A percentile compares a stretch with the other conserved stretches of the same genome.
Evolutionary conservation across 2,888 invertebrate species (phyloP).

Genomic region (Marasmarcha lunaedactyla): DNA sequence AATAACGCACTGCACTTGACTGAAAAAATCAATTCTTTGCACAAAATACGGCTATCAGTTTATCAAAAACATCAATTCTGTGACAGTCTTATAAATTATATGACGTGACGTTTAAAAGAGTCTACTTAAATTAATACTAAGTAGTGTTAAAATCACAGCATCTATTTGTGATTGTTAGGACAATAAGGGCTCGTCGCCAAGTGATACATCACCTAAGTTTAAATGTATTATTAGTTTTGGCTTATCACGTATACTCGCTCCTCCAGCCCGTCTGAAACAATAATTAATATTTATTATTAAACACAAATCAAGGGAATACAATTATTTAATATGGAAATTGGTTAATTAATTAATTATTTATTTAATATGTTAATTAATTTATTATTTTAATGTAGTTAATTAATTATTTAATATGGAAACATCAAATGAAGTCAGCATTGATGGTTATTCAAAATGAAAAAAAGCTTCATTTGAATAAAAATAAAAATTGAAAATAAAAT

Average conservation of each 20-base stretch:
- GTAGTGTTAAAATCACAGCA: constrained; percentile 40
- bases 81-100: constrained; percentile 56
- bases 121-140: constrained; percentile 14
- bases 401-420: too few species aligned
- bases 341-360: too few species aligned
- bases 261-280: constrained; percentile 88
- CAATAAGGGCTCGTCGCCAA: constrained; percentile 16
- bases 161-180: constrained; percentile 29
- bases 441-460: too few species aligned
- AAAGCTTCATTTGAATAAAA: too few species aligned
- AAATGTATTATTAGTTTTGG: constrained; percentile 22
- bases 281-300: background rate
- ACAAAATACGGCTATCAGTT: constrained; percentile 13
- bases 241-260: constrained; percentile 94
- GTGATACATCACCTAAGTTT: background rate
- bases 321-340: too few species aligned
- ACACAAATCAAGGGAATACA: too few species aligned
- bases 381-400: too few species aligned
- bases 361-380: too few species aligned
- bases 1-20: too few species aligned
- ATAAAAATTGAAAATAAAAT: too few species aligned
- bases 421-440: too few species aligned
- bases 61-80: constrained; percentile 63
- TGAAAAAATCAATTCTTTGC: too few species aligned
- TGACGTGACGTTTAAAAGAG: constrained; percentile 24